These are phyloP conservation scores for Halichondria panicea DNA, from an alignment of 37 sponge, comb jelly and placozoan genomes.

Conservation along the genomic window DNA sequence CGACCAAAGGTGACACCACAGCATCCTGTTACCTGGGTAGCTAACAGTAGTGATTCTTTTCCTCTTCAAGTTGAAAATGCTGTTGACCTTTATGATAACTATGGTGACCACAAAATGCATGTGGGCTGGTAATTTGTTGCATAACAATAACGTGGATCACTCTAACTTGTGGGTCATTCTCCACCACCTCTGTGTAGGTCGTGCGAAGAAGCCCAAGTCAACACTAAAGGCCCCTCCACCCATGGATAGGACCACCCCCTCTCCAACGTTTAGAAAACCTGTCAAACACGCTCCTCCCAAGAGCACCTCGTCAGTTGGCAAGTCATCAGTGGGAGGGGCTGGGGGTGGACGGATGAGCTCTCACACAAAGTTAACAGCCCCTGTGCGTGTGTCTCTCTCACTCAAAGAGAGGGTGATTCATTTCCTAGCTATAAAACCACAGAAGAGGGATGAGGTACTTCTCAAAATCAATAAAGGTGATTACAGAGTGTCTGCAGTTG, in stretches of 20 bases:
- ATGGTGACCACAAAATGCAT: no score
- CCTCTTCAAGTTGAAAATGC: no score
- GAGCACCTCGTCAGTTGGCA: background rate
- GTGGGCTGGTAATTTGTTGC: no score
- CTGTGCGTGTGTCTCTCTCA: conserved; percentile 2
- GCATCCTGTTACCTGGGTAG: background rate
- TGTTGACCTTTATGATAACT: no score
- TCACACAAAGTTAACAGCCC: no score
- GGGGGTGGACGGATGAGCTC: background rate
- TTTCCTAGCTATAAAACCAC: conserved; percentile 58
- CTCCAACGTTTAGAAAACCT: background rate
- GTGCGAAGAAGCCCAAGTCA: no score
- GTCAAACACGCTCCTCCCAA: background rate
- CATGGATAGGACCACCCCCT: no score
- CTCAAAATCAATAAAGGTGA: conserved; percentile 68
- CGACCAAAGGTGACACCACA: background rate
- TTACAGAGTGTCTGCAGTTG: background rate
- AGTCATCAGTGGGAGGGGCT: background rate
- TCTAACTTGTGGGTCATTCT: no score
- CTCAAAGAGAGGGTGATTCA: conserved; percentile 69
- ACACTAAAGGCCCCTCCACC: no score
- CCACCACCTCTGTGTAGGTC: no score
- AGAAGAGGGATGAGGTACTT: conserved; percentile 37
- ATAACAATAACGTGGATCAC: no score
- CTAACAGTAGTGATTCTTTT: no score